Evolutionary conservation across 2,888 invertebrate species (phyloP).

Genomic region (Andrena dorsata): DNA sequence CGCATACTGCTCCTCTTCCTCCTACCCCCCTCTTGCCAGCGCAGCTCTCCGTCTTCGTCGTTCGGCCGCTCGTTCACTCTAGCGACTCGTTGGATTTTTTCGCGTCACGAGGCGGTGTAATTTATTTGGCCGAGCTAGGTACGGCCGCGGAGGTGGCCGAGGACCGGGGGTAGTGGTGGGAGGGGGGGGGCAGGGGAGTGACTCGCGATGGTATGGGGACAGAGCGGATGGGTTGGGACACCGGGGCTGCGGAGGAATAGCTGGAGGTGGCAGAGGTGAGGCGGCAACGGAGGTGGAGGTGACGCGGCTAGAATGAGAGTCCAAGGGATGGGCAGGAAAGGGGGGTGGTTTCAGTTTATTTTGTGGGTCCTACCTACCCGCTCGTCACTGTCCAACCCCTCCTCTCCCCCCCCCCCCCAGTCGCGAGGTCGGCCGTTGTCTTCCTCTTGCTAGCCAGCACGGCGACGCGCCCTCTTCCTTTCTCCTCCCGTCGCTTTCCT

Average conservation of each 20-base stretch:
- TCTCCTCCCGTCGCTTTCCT: constrained; percentile 44
- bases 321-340: constrained; percentile 67
- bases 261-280: constrained; percentile 69
- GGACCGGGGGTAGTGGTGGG: constrained; percentile 53
- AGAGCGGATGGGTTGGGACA: constrained; percentile 22
- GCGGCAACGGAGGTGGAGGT: constrained; percentile 68
- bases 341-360: constrained; percentile 82
- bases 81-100: constrained; percentile 83
- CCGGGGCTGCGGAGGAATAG: constrained; percentile 64
- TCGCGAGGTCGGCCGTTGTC: constrained; percentile 30
- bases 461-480: constrained; percentile 56
- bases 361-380: constrained; percentile 81
- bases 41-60: constrained; percentile 44
- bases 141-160: constrained; percentile 67
- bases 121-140: constrained; percentile 82
- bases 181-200: constrained; percentile 13
- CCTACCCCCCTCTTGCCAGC: constrained; percentile 21
- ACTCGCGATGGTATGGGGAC: constrained; percentile 56
- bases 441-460: constrained; percentile 53
- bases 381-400: constrained; percentile 82
- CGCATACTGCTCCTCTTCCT: constrained; percentile 46
- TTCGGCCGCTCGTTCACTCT: constrained; percentile 64
- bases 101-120: constrained; percentile 84
- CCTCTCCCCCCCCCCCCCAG: constrained; percentile 56
- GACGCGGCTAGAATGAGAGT: constrained; percentile 70